These are phyloP conservation scores for Columbina picui DNA, from an alignment of 2,113 vertebrate genomes.

Conservation along the genomic window DNA sequence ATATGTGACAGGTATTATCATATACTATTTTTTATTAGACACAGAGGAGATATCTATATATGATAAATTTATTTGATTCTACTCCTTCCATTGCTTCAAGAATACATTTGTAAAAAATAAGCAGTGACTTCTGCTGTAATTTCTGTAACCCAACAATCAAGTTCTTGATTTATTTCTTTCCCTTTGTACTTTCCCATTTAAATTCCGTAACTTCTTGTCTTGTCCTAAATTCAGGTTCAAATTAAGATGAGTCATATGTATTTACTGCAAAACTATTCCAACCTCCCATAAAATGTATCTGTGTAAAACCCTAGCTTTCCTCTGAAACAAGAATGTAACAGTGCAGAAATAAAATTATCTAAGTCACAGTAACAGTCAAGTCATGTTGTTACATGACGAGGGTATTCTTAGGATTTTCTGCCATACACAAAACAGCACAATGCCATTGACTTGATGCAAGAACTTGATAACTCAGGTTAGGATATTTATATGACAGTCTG, in stretches of 20 bases:
- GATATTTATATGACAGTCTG: not conserved
- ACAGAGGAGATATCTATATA: not conserved
- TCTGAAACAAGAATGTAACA: not conserved
- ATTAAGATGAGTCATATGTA: not conserved
- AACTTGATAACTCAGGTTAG: not conserved
- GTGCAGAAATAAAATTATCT: not conserved
- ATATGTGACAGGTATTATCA: not conserved
- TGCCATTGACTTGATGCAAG: not conserved
- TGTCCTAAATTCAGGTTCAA: not conserved
- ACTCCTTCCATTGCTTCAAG: not conserved
- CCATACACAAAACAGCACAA: not conserved
- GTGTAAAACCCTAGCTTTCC: not conserved
- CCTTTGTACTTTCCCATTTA: not conserved
- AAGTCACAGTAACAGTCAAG: not conserved
- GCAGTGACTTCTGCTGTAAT: not conserved
- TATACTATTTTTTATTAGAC: not conserved
- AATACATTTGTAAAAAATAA: not conserved
- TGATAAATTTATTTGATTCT: not conserved
- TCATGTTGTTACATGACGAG: not conserved
- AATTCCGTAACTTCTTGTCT: not conserved
- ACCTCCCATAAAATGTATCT: not conserved
- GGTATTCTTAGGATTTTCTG: not conserved
- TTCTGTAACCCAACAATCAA: not conserved
- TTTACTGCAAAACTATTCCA: not conserved
- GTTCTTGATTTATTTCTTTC: not conserved